Percentiles rank a stretch among this genome's conserved stretches.
Conservation (phyloP, 2,113 vertebrate species). For the Peromyscus polionotus region DNA sequence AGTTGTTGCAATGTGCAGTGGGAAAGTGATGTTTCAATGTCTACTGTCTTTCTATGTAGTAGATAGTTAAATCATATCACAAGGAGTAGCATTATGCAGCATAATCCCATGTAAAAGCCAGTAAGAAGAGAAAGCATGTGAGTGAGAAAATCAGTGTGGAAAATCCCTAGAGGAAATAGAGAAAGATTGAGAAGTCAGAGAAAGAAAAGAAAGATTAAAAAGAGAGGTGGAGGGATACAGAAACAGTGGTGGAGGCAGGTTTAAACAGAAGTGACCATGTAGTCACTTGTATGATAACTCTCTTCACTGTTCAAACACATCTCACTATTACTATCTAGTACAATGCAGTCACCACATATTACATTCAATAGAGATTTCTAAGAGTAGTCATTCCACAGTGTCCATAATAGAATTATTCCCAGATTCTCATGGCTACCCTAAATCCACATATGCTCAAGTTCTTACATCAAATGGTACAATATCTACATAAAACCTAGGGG, state of each 20-base stretch:
- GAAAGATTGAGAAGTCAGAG: background rate
- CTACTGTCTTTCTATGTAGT: background rate
- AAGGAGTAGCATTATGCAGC: background rate
- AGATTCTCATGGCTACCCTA: background rate
- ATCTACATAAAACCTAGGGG: background rate
- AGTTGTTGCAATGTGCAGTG: background rate
- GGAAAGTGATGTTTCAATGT: background rate
- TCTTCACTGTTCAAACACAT: accelerated
- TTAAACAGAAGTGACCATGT: background rate
- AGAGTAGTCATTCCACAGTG: background rate
- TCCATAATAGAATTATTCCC: background rate
- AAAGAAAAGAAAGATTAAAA: background rate
- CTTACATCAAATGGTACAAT: background rate
- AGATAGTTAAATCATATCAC: background rate
- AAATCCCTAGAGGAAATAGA: background rate
- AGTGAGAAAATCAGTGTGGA: background rate
- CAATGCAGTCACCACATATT: background rate
- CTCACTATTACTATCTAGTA: background rate
- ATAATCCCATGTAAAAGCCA: background rate
- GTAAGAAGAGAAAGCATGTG: background rate
- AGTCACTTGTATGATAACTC: background rate
- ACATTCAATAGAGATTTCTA: background rate
- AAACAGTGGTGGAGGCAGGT: background rate
- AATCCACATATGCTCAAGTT: background rate
- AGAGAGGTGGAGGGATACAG: background rate